These are phyloP conservation scores for Hippopotamus amphibius DNA, from an alignment of 2,113 vertebrate species.

Conservation along the genomic window DNA sequence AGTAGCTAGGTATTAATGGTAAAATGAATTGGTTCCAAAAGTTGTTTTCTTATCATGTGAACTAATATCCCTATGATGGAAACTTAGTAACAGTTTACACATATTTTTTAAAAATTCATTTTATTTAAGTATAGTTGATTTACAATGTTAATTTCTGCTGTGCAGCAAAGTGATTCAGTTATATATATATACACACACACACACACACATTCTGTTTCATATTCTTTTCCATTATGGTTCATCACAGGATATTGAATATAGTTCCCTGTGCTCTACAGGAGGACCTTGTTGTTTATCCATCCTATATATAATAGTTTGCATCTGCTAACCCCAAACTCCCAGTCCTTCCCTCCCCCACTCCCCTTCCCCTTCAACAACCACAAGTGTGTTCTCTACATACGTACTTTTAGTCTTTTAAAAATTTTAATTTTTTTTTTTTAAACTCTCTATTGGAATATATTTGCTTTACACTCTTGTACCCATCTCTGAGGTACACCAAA, in stretches of 20 bases:
- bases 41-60: conserved; percentile 21
- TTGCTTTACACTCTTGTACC: too few species aligned
- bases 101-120: neutral
- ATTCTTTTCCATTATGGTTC: neutral
- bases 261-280: neutral
- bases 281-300: neutral
- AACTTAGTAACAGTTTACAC: neutral
- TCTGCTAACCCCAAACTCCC: neutral
- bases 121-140: neutral
- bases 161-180: neutral
- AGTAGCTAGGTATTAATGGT: neutral
- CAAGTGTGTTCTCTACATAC: neutral
- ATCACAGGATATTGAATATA: neutral
- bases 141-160: neutral
- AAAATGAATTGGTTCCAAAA: neutral
- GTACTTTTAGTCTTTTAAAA: neutral
- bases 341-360: neutral
- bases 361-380: neutral
- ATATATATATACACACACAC: neutral
- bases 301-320: neutral
- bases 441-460: too few species aligned
- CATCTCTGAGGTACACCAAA: too few species aligned
- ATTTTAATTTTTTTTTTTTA: too few species aligned
- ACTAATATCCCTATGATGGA: neutral
- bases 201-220: neutral